Conservation (phyloP, 2,113 vertebrate genomes). For the Callaeas wilsoni region DNA sequence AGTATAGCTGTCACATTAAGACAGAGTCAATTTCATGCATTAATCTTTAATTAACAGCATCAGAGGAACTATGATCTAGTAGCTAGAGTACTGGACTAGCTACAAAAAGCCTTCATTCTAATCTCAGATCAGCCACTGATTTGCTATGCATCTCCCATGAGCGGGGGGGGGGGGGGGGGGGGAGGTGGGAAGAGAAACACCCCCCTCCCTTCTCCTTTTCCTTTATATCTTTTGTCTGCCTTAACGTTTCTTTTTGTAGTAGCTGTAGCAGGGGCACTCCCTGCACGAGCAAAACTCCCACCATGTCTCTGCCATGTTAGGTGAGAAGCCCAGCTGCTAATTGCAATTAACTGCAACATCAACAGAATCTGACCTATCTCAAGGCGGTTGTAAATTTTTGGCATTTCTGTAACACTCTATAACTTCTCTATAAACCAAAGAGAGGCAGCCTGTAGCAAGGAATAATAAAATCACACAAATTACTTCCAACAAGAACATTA, state of each 20-base stretch:
- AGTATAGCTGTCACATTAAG: not conserved
- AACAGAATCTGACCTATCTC: not conserved
- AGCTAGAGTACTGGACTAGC: not conserved
- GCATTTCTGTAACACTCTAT: not conserved
- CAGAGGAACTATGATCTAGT: not conserved
- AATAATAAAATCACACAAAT: not conserved
- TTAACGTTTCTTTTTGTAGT: not conserved
- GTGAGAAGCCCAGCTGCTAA: not conserved
- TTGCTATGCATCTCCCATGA: not conserved
- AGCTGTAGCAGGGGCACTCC: not conserved
- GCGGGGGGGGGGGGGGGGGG: no score
- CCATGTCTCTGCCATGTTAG: rapidly evolving
- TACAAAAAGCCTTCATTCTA: not conserved
- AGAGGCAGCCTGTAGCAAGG: not conserved
- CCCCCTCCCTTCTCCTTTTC: not conserved
- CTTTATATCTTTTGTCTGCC: not conserved
- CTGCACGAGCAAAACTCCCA: not conserved
- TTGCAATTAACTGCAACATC: not conserved
- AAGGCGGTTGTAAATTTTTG: not conserved
- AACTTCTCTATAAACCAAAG: not conserved
- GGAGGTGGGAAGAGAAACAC: not conserved
- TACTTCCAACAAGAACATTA: not conserved
- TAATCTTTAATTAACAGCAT: not conserved
- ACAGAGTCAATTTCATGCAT: not conserved
- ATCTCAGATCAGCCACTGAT: not conserved